Evolutionary conservation across 2,888 invertebrate genomes (phyloP), one percentile per base, ranked within the genome.

Genomic region (Drosophila testacea): DNA sequence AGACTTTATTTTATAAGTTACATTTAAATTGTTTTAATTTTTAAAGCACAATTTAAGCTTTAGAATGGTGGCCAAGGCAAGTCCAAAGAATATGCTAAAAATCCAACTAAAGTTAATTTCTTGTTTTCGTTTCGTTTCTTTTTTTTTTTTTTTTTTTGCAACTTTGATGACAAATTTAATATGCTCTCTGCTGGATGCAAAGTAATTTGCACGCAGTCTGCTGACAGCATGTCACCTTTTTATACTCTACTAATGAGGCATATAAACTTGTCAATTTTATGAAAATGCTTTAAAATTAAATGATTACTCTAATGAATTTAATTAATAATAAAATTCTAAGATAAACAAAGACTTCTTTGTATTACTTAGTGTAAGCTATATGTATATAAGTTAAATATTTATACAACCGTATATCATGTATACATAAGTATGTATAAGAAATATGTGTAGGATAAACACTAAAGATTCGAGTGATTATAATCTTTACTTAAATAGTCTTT

Each of bases 181-280:
- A 48, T 36, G 38, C 47, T 11, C 57, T 30, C 51, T 28, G 51
- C 28, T n/a, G 51, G 42, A 32, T 34, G 41, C n/a, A 50, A 32
- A 60, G 39, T 42, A 46, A 57, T 57, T 57, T 57, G 38, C 47
- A 57, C 47, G 28, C 38, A 30, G 47, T 11, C n/a, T 16, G 7
- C 47, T 47, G 42, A 44, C 59, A 60, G 50, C 27, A 38, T 57
- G 57, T 38, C 28, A 47, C 28, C 57, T 47, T 38, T 4, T 10
- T 47, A 30, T 47, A 57, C 38, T 28, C 57, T 57, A 30, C 11
- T 0, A 11, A 46, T 13, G 4, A 7, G 28, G 2, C 2, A n/a
- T 10, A 16, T 13, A 39, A 13, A 9, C 16, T 28, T 5, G 39
- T 13, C 30, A 22, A 22, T 22, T 22, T 22, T 22, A 22, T 22